Percentiles rank a stretch among this genome's conserved stretches.
Evolutionary conservation across 2,888 invertebrate species (phyloP).

Genomic region (Drosophila pseudotalamancana): DNA sequence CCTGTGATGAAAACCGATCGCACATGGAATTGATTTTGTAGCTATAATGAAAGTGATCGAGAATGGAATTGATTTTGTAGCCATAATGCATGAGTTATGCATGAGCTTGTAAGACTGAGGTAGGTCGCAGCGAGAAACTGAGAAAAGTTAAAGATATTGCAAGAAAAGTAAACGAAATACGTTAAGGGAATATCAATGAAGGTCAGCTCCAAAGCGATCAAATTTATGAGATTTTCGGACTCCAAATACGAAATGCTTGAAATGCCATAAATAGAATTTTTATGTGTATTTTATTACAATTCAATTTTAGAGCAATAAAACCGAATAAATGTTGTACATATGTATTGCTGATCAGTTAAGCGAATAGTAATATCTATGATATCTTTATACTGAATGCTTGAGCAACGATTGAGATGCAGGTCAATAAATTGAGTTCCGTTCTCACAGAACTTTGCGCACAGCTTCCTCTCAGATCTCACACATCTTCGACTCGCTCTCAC

Average conservation of each 20-base stretch:
- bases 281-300: neutral
- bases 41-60: neutral
- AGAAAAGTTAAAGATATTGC: neutral
- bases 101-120: conserved; percentile 10
- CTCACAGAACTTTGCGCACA: conserved; percentile 16
- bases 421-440: conserved; percentile 24
- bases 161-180: neutral
- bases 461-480: conserved; percentile 1
- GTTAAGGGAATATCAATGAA: neutral
- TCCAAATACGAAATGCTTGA: neutral
- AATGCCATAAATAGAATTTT: neutral
- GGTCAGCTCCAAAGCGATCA: neutral
- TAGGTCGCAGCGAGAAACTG: conserved; percentile 22
- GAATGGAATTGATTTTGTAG: conserved; percentile 36
- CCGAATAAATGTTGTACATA: neutral
- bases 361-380: neutral
- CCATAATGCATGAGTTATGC: conserved; percentile 16
- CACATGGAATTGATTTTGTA: conserved; percentile 44
- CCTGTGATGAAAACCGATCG: neutral
- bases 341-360: neutral
- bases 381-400: conserved; percentile 8
- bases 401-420: conserved; percentile 33
- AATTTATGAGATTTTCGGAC: neutral
- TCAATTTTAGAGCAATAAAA: neutral
- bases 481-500: conserved; percentile 8